phyloP scores from a whole-genome alignment of 1,140 invertebrate genomes.

The Cotesia glomerata region DNA sequence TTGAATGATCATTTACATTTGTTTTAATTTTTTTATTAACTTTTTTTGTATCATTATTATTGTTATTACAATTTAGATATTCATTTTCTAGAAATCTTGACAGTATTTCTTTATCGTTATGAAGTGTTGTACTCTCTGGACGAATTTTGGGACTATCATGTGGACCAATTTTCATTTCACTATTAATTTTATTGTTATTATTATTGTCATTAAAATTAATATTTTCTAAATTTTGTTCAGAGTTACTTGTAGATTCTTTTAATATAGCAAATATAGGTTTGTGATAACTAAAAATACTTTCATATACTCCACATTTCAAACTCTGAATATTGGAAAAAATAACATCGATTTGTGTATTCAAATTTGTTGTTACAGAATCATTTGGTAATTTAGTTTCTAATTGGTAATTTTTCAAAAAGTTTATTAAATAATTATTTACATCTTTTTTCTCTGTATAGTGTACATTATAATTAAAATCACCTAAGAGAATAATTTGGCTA shows the following conservation, averaged over 20 bases:
- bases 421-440: background rate
- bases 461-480: constrained; percentile 8
- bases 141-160: too few species aligned
- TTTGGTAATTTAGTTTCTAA: constrained; percentile 8
- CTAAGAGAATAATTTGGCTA: background rate
- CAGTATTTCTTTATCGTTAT: too few species aligned
- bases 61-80: too few species aligned
- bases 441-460: background rate
- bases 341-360: constrained; percentile 21
- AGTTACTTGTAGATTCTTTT: background rate
- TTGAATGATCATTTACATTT: too few species aligned
- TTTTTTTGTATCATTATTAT: too few species aligned
- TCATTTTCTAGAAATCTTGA: too few species aligned
- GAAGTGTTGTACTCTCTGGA: too few species aligned
- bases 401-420: background rate
- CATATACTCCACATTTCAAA: constrained; percentile 11
- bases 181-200: too few species aligned
- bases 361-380: constrained; percentile 8
- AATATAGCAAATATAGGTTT: constrained; percentile 11
- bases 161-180: too few species aligned
- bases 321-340: constrained; percentile 9
- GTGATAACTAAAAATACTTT: constrained; percentile 19
- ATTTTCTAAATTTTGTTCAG: background rate
- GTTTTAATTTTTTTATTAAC: too few species aligned
- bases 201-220: background rate